These are phyloP conservation scores for Empis stercorea DNA, from an alignment of 2,888 invertebrate species.

Conservation along the genomic window DNA sequence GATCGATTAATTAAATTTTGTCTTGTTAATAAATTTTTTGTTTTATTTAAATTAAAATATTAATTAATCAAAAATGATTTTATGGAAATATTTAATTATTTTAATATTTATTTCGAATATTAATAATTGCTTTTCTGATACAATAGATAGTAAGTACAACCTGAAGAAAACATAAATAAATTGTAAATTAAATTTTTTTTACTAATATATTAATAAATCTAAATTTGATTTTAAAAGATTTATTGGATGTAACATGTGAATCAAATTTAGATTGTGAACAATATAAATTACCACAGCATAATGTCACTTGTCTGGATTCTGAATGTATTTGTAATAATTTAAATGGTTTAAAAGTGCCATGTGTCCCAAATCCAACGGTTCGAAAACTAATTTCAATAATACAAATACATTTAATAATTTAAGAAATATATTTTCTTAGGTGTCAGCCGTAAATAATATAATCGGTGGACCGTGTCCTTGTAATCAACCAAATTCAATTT, in stretches of 20 bases:
- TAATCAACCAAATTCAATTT: constrained; percentile 19
- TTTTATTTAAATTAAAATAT: no score
- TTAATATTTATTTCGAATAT: no score
- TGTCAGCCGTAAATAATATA: constrained; percentile 17
- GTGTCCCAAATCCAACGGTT: constrained; percentile 22
- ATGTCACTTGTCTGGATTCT: constrained; percentile 17
- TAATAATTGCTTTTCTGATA: no score
- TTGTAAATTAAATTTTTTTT: no score
- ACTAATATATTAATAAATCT: no score
- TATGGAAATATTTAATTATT: no score
- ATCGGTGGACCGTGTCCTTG: constrained; percentile 30
- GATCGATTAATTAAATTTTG: no score
- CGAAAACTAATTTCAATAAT: not conserved
- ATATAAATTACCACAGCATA: constrained; percentile 15
- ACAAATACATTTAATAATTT: not conserved
- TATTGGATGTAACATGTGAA: constrained; percentile 23
- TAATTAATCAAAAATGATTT: no score
- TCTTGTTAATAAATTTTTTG: no score
- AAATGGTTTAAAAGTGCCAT: constrained; percentile 14
- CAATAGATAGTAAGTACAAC: no score
- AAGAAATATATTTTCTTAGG: not conserved
- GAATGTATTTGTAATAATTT: constrained; percentile 19
- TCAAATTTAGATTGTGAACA: constrained; percentile 19
- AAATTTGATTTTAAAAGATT: constrained; percentile 15
- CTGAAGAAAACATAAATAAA: no score